Conservation (phyloP, 2,797 vertebrate genomes). For the Helostoma temminkii region DNA sequence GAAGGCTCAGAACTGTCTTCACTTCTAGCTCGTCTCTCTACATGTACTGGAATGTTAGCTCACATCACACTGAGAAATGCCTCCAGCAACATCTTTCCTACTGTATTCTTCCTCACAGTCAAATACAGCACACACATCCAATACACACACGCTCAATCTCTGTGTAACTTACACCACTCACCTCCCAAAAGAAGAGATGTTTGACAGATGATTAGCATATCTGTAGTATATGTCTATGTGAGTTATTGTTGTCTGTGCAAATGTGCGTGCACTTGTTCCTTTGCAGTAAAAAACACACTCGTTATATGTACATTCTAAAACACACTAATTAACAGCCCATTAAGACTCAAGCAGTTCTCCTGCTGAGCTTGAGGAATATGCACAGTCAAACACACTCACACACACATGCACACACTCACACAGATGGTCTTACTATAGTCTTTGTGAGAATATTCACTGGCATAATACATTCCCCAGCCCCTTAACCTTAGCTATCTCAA, state of each 20-base stretch:
- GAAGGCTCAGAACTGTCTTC: conserved; percentile 58
- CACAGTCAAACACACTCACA: conserved; percentile 21
- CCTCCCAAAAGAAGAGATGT: conserved; percentile 14
- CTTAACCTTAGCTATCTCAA: no score
- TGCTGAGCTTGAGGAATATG: conserved; percentile 56
- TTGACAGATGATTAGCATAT: conserved; percentile 17
- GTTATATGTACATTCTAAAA: conserved; percentile 69
- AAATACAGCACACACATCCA: conserved; percentile 24
- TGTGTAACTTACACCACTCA: conserved; percentile 4
- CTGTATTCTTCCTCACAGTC: conserved; percentile 35
- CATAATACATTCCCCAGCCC: no score
- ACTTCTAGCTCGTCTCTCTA: conserved; percentile 60
- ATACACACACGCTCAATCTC: neutral
- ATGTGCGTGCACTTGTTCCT: conserved; percentile 13
- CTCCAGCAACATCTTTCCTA: conserved; percentile 70
- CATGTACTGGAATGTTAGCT: conserved; percentile 54
- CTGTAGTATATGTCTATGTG: neutral
- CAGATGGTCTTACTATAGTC: no score
- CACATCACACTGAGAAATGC: conserved; percentile 65
- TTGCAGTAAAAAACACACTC: conserved; percentile 59
- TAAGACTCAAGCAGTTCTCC: conserved; percentile 70
- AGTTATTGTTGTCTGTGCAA: conserved; percentile 20
- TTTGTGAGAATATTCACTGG: no score
- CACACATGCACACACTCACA: no score
- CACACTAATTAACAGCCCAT: conserved; percentile 79